These are phyloP conservation scores for Drosophila limbata DNA, from an alignment of 2,888 invertebrate species.

Conservation along the genomic window DNA sequence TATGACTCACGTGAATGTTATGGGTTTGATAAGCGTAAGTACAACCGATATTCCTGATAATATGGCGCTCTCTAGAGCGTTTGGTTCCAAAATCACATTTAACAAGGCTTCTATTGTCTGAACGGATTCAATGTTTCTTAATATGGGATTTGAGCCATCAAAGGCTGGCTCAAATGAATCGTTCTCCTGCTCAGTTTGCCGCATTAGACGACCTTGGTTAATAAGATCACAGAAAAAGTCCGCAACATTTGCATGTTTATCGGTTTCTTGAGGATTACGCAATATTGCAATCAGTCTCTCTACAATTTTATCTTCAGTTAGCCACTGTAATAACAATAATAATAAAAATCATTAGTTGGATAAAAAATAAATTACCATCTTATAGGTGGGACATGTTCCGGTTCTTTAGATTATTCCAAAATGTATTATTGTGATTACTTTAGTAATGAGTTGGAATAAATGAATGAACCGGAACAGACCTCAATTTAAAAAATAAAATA, in stretches of 20 bases:
- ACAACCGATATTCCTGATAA: slow-evolving; percentile 93
- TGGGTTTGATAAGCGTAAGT: slow-evolving; percentile 88
- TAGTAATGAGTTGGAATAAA: not conserved
- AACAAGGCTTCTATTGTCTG: slow-evolving; percentile 90
- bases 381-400: slow-evolving; percentile 3
- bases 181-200: slow-evolving; percentile 87
- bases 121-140: slow-evolving; percentile 89
- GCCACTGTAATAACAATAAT: slow-evolving; percentile 89
- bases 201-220: slow-evolving; percentile 87
- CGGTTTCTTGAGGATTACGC: slow-evolving; percentile 89
- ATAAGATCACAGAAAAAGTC: slow-evolving; percentile 95
- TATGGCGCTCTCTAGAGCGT: slow-evolving; percentile 89
- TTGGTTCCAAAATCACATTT: slow-evolving; percentile 90
- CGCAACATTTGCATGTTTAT: slow-evolving; percentile 94
- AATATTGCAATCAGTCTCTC: slow-evolving; percentile 90
- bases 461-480: slow-evolving; percentile 1
- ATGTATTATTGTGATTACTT: not conserved
- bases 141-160: slow-evolving; percentile 88
- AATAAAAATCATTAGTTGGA: slow-evolving; percentile 53
- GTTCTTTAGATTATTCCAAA: not conserved
- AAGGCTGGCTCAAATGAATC: slow-evolving; percentile 84
- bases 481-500: not conserved
- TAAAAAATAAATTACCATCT: not conserved
- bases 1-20: slow-evolving; percentile 74
- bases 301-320: slow-evolving; percentile 94